Evolutionary conservation across 2,888 invertebrate species (phyloP).

Genomic region (Scaptodrosophila latifasciaeformis): DNA sequence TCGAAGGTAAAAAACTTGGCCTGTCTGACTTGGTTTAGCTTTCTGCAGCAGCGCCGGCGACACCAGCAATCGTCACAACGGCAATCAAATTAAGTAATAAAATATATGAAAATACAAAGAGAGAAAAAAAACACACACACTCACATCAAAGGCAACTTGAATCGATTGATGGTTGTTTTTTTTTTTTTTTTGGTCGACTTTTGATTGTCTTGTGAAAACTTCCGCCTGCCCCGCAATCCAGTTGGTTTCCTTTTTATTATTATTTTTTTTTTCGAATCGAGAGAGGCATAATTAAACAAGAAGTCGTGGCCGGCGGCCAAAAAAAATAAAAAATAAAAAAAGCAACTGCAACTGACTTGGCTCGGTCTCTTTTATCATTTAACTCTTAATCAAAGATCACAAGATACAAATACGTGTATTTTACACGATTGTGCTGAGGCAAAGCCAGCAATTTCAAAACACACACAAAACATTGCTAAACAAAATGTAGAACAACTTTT

Average conservation of each 20-base stretch:
- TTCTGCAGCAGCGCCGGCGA: too few relatives aligned
- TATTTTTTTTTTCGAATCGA: too few relatives aligned
- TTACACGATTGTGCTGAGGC: too few relatives aligned
- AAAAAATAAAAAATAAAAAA: too few relatives aligned
- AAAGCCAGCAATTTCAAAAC: not conserved
- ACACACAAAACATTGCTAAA: not conserved
- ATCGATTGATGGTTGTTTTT: too few relatives aligned
- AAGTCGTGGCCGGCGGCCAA: too few relatives aligned
- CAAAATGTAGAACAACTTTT: constrained; percentile 2
- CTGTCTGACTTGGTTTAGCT: not conserved
- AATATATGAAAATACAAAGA: not conserved
- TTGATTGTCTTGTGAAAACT: not conserved
- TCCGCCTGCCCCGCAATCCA: not conserved
- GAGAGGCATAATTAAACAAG: constrained; percentile 5
- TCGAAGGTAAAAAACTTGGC: constrained; percentile 25
- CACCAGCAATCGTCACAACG: not conserved
- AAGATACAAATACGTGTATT: not conserved
- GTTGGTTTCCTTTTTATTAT: too few relatives aligned
- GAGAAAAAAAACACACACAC: not conserved
- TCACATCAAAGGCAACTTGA: too few relatives aligned
- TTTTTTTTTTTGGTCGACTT: not conserved
- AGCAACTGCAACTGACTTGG: too few relatives aligned
- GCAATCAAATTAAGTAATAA: constrained; percentile 8
- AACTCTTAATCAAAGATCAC: too few relatives aligned
- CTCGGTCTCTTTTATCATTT: too few relatives aligned